Conservation (phyloP, 2,797 vertebrate species). For the Pagetopsis macropterus region DNA sequence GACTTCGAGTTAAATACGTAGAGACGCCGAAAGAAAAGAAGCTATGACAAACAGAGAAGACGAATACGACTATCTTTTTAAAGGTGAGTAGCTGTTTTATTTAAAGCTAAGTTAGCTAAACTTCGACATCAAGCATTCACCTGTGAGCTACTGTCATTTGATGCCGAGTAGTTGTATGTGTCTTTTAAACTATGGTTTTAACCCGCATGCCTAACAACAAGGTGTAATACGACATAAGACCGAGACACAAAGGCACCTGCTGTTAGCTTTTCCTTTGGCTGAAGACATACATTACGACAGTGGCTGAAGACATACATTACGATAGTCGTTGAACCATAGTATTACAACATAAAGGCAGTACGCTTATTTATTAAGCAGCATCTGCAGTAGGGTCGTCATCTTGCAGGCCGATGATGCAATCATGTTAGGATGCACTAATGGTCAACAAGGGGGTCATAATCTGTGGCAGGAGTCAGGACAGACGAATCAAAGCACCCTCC, state of each 20-base stretch:
- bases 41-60: conserved; percentile 88
- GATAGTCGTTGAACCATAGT: not conserved
- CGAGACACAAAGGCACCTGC: conserved; percentile 24
- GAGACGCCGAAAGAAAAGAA: conserved; percentile 33
- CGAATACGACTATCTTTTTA: conserved; percentile 92
- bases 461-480: not conserved
- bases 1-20: conserved; percentile 17
- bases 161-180: conserved; percentile 33
- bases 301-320: not conserved
- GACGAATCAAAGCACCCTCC: not conserved
- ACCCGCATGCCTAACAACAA: conserved; percentile 21
- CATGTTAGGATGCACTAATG: conserved; percentile 39
- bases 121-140: conserved; percentile 29
- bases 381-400: conserved; percentile 46
- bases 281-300: not conserved
- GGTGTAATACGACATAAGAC: conserved; percentile 13
- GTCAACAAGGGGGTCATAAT: conserved; percentile 30
- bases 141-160: conserved; percentile 49
- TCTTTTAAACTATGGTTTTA: not conserved
- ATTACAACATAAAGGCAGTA: conserved; percentile 3
- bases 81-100: conserved; percentile 81
- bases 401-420: conserved; percentile 61
- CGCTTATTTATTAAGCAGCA: conserved; percentile 21
- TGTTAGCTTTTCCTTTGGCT: not conserved
- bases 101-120: conserved; percentile 3